Evolutionary conservation across 2,113 vertebrate genomes (phyloP).

Genomic region (Emydura subglobosa): DNA sequence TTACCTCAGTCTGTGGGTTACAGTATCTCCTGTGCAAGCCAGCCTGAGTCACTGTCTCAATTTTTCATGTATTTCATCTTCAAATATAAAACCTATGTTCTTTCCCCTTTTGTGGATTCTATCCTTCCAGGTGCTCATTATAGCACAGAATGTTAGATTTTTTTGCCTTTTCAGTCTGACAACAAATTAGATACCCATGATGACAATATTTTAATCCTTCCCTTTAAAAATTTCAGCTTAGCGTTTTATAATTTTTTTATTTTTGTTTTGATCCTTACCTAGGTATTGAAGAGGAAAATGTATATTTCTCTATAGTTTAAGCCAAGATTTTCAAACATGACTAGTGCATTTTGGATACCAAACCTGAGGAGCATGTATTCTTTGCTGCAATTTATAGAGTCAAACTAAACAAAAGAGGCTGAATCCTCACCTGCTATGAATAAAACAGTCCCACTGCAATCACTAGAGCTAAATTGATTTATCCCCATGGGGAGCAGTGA

Average conservation of each 20-base stretch:
- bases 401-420: background rate
- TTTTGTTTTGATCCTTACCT: constrained; percentile 24
- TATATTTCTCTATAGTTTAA: constrained; percentile 5
- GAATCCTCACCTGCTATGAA: background rate
- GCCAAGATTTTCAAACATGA: background rate
- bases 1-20: fast-evolving
- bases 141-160: background rate
- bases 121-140: background rate
- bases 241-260: constrained; percentile 32
- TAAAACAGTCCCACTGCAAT: background rate
- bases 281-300: background rate
- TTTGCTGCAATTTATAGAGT: background rate
- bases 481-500: background rate
- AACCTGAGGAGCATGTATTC: background rate
- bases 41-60: background rate
- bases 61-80: background rate
- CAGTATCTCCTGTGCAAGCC: fast-evolving
- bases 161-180: background rate
- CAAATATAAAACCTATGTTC: background rate
- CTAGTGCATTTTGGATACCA: background rate
- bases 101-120: background rate
- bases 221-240: constrained; percentile 28
- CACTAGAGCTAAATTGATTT: background rate
- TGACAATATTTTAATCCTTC: background rate
- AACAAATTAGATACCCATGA: background rate